Base-by-base conservation (phyloP, 2,888 invertebrate genomes). In the Sinodicranocentrus sp. region DNA sequence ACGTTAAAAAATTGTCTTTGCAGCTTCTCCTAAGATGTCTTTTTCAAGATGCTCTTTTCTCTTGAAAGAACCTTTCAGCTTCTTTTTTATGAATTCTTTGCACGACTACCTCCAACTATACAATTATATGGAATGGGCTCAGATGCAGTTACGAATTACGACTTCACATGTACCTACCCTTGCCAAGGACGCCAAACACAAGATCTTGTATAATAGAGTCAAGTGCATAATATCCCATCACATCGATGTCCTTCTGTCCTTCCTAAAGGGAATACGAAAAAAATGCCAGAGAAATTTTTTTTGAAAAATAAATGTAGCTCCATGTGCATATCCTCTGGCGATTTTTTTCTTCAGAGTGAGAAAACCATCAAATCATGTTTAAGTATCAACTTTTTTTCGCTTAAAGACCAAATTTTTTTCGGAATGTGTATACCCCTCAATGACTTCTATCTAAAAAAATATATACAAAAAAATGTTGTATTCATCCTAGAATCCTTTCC, bases 121-220 rank as follows among this genome's bases (percentile, higher is more conserved):
- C 63, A 63, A 63, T 63, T 63, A 39, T 39, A 39, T n/a, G n/a
- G 28, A 63, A 63, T 63, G 63, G 63, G 33, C 63, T 39, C 63
- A 63, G 63, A 19, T 63, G 63, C 19, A 63, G 39, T 63, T 39
- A 19, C 39, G 63, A 63, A 63, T 63, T 63, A 63, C 39, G 19
- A 33, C 39, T 1, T 3, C 8, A 15, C 1, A 63, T 33, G n/a
- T 5, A 21, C 21, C 10, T 6, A 57, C 48, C 8, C 5, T 48
- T 48, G 48, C 15, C 33, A 48, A 6, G n/a, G n/a, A 48, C 10
- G 48, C 3, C 33, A 48, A 5, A n/a, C 15, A 48, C 13, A 48
- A 48, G n/a, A 54, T 54, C 21, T 48, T 17, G 15, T 48, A 2
- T 48, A 17, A 15, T 48, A 5, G 8, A 48, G 48, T 48, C 17